Evolutionary conservation across 2,888 invertebrate genomes (phyloP).

Genomic region (Drosophila tripunctata): DNA sequence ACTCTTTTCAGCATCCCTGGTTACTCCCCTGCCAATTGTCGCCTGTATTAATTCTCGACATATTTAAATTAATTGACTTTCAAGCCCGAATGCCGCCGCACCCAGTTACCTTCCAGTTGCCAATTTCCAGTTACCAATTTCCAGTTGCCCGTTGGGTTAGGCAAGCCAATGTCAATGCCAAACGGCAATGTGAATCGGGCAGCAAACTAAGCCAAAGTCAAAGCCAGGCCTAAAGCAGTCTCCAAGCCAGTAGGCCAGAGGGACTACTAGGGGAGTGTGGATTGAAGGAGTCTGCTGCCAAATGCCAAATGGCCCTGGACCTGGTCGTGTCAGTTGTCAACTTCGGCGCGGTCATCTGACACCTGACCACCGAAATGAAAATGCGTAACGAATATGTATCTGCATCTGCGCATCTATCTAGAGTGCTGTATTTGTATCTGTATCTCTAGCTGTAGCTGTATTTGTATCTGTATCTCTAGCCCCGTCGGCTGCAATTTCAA

Average conservation of each 20-base stretch:
- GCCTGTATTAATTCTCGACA: conserved; percentile 2
- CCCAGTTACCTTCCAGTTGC: conserved; percentile 13
- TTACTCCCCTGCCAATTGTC: not conserved
- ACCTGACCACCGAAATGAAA: conserved; percentile 68
- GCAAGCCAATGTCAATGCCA: conserved; percentile 41
- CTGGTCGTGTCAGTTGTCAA: conserved; percentile 76
- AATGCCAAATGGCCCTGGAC: conserved; percentile 36
- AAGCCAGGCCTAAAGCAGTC: not conserved
- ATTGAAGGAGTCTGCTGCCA: no score
- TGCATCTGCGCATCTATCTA: conserved; percentile 4
- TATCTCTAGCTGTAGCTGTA: not conserved
- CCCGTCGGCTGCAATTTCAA: conserved; percentile 68
- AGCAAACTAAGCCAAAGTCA: not conserved
- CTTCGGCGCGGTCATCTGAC: conserved; percentile 65
- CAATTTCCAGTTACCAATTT: no score
- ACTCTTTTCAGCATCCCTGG: not conserved
- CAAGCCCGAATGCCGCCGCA: conserved; percentile 14
- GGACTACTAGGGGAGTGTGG: no score
- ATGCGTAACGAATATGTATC: conserved; percentile 66
- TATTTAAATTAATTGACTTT: conserved; percentile 13
- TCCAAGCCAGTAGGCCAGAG: no score
- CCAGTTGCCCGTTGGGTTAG: not conserved
- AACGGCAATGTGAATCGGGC: no score
- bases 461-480: not conserved
- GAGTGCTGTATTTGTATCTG: not conserved